Conservation (phyloP, 1,140 invertebrate species). For the Panagrolaimus sp. region DNA sequence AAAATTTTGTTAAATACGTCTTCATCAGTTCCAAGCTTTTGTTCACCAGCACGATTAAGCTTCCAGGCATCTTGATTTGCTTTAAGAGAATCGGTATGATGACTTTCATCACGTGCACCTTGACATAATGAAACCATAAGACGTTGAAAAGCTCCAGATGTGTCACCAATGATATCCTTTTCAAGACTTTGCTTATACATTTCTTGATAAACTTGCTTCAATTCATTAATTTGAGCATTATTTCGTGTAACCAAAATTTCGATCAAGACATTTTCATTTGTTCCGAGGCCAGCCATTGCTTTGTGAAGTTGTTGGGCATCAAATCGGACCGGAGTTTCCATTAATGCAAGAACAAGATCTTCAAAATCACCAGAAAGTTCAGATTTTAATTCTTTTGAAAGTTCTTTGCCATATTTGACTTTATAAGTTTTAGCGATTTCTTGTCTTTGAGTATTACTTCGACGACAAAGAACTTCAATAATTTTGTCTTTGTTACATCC, state of each 20-base stretch:
- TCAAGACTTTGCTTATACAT: slow-evolving; percentile 79
- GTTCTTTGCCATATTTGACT: slow-evolving; percentile 84
- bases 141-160: slow-evolving; percentile 85
- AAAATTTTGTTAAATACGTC: too few species aligned
- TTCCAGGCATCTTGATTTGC: slow-evolving; percentile 28
- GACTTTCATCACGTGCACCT: slow-evolving; percentile 56
- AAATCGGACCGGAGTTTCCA: slow-evolving; percentile 19
- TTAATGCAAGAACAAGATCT: too few species aligned
- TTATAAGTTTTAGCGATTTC: slow-evolving; percentile 80
- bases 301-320: slow-evolving; percentile 79
- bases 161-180: slow-evolving; percentile 50
- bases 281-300: slow-evolving; percentile 69
- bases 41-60: too few species aligned
- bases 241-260: slow-evolving; percentile 62
- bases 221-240: slow-evolving; percentile 60
- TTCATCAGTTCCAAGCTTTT: too few species aligned
- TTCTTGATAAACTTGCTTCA: slow-evolving; percentile 60
- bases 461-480: slow-evolving; percentile 43
- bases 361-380: too few species aligned
- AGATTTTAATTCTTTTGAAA: slow-evolving; percentile 73
- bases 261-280: slow-evolving; percentile 61
- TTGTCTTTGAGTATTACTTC: slow-evolving; percentile 63
- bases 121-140: slow-evolving; percentile 67
- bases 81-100: slow-evolving; percentile 45
- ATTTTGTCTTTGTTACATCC: slow-evolving; percentile 58